Conservation (phyloP, 2,888 invertebrate species). For the Apocheima hispidaria region DNA sequence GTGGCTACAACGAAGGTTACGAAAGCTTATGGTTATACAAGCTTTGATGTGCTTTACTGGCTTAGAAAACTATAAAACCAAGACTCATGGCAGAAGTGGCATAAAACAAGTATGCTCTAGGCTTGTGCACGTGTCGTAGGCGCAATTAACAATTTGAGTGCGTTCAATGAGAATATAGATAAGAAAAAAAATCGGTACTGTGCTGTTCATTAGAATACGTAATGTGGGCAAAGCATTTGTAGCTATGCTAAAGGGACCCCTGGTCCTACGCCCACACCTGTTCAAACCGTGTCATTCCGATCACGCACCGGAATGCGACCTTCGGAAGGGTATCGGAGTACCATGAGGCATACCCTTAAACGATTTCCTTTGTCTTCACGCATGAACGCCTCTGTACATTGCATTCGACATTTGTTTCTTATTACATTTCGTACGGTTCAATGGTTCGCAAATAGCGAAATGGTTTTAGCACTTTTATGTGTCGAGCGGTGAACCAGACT, state of each 20-base stretch:
- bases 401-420: slow-evolving; percentile 33
- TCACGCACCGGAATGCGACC: slow-evolving; percentile 59
- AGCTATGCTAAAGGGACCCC: background rate
- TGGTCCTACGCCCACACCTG: slow-evolving; percentile 20
- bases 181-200: background rate
- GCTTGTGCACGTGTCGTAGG: no score
- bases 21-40: no score
- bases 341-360: slow-evolving; percentile 51
- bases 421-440: slow-evolving; percentile 22
- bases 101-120: no score
- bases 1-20: no score
- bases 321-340: slow-evolving; percentile 57
- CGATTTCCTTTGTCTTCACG: slow-evolving; percentile 57
- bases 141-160: no score
- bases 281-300: slow-evolving; percentile 43
- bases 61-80: no score
- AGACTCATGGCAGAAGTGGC: no score
- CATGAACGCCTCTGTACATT: slow-evolving; percentile 43
- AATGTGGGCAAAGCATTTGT: background rate
- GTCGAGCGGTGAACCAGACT: background rate
- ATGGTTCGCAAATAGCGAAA: slow-evolving; percentile 18
- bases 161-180: background rate
- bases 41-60: no score
- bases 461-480: background rate
- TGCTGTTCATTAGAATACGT: background rate